Percentiles rank a stretch among this genome's conserved stretches.
Conservation (phyloP, 1,140 invertebrate genomes). For the Drosophila grimshawi region DNA sequence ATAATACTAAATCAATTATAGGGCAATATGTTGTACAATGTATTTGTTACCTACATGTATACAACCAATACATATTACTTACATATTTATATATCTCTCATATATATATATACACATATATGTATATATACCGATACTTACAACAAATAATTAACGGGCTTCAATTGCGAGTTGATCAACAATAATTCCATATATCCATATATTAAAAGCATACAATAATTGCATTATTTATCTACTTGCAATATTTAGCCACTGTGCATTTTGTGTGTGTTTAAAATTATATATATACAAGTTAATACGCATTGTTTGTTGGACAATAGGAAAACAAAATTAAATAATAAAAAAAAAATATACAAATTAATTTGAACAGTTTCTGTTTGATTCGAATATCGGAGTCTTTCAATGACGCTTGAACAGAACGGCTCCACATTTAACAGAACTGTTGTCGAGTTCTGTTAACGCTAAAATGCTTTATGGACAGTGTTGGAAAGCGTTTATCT, state of each 20-base stretch:
- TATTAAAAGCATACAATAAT: conserved; percentile 9
- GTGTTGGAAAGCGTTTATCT: conserved; percentile 19
- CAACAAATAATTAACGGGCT: conserved; percentile 14
- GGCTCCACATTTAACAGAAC: background rate
- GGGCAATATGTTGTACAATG: conserved; percentile 75
- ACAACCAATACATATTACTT: conserved; percentile 34
- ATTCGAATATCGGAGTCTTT: background rate
- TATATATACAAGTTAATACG: conserved; percentile 28
- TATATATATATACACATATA: conserved; percentile 7
- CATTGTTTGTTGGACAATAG: conserved; percentile 32
- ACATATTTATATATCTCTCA: conserved; percentile 22
- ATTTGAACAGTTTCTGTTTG: background rate
- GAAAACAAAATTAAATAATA: background rate
- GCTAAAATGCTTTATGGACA: conserved; percentile 1
- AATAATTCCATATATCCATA: conserved; percentile 40
- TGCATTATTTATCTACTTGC: conserved; percentile 44
- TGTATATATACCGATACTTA: conserved; percentile 14
- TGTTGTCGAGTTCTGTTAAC: conserved; percentile 13
- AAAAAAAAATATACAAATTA: background rate
- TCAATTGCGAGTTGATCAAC: conserved; percentile 6
- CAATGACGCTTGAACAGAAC: conserved; percentile 2
- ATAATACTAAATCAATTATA: conserved; percentile 73
- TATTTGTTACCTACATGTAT: conserved; percentile 62
- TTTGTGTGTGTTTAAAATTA: conserved; percentile 9
- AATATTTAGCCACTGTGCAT: conserved; percentile 36